Base-by-base conservation (phyloP, 2,888 invertebrate genomes). In the Barypeithes pellucidus region DNA sequence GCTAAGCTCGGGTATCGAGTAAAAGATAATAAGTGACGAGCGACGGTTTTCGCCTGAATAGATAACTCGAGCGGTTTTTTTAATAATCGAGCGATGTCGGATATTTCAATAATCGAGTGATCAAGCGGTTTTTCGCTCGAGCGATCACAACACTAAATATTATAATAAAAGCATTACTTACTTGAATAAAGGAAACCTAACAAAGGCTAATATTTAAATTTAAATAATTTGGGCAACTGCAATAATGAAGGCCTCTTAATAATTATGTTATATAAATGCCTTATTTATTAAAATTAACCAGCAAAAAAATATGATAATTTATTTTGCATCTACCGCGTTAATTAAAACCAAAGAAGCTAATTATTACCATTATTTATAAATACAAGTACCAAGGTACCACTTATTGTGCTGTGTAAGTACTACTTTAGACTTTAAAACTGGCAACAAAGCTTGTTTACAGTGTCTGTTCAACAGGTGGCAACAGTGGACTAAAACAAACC, bases 391-490 rank as follows among this genome's bases (percentile, higher is more conserved):
- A 41, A 33, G 16, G 67, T 24, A 67, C 60, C 36, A 47, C 60
- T 24, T 57, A 33, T 59, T 59, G 45, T 29, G 67, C 45, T 59
- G 67, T 60, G 67, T 52, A 52, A 45, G 60, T 60, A 67, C 79
- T 50, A 78, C 60, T 75, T 79, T 79, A 77, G 67, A 62, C 71
- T 47, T 61, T 61, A 62, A 72, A 79, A 75, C 63, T 76, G 82
- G 82, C 83, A 83, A 78, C 83, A 67, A 61, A 72, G 81, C 77
- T 65, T 75, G 75, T 73, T 79, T 80, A 80, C 81, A 80, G 81
- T 80, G 79, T 79, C 77, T 73, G 71, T 66, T 79, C 81, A 82
- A 82, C 82, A 83, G 80, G 82, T 81, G 80, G 83, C 84, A 84
- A 84, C 84, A 75, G 36, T 43, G 70, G 22, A 24, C 39, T 39